Conservation (phyloP, 2,113 vertebrate genomes). For the Epinephelus cyanopodus region DNA sequence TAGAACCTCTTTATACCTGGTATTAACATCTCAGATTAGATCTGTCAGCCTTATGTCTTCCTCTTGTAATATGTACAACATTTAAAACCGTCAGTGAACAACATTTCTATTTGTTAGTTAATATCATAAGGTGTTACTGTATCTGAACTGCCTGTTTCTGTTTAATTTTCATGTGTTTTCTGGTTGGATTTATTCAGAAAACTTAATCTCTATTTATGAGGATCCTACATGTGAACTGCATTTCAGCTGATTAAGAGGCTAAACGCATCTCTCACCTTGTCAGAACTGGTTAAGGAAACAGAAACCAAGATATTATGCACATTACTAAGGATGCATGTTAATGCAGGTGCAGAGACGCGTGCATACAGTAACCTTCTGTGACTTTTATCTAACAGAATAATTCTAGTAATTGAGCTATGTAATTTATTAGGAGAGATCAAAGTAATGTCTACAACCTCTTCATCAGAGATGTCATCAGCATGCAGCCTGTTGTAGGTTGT, state of each 20-base stretch:
- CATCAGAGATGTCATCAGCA: conserved; percentile 83
- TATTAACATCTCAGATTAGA: conserved; percentile 41
- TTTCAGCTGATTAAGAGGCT: conserved; percentile 5
- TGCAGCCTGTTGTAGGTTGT: conserved; percentile 94
- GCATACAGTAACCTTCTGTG: conserved; percentile 53
- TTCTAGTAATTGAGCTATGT: conserved; percentile 36
- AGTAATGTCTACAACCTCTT: conserved; percentile 23
- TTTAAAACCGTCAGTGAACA: conserved; percentile 14
- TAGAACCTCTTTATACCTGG: conserved; percentile 39
- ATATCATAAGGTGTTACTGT: not conserved
- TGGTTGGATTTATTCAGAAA: conserved; percentile 10
- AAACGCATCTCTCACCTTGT: conserved; percentile 16
- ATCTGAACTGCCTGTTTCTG: conserved; percentile 14
- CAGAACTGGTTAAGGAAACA: conserved; percentile 21
- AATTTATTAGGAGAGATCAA: conserved; percentile 36
- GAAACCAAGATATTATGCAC: conserved; percentile 19
- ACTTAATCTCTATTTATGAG: not conserved
- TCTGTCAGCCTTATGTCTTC: not conserved
- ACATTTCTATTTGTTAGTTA: conserved; percentile 11
- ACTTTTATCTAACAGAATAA: conserved; percentile 48
- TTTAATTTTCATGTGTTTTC: conserved; percentile 18
- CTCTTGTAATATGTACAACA: conserved; percentile 45
- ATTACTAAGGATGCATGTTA: conserved; percentile 30
- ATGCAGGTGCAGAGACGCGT: conserved; percentile 50
- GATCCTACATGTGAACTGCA: conserved; percentile 5